phyloP scores from a whole-genome alignment of 2,888 invertebrate genomes.

The Chaitophorus viminalis region DNA sequence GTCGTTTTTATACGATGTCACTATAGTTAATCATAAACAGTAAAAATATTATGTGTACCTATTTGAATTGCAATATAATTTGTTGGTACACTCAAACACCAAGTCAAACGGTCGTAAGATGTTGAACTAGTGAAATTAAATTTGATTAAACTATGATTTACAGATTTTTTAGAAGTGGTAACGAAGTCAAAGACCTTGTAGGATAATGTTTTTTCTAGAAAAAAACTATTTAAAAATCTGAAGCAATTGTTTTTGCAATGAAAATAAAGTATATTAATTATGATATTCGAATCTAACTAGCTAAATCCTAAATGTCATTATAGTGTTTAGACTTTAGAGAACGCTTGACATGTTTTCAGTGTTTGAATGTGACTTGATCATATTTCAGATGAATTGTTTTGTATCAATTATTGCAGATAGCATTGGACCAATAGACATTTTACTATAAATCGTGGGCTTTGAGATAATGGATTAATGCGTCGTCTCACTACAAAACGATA shows the following conservation, averaged over 20 bases:
- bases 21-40: no score
- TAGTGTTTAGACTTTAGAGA: background rate
- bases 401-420: background rate
- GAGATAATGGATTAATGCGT: background rate
- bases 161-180: conserved; percentile 5
- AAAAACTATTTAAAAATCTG: background rate
- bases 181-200: conserved; percentile 10
- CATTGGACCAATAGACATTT: background rate
- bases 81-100: no score
- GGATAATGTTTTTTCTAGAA: conserved; percentile 38
- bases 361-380: background rate
- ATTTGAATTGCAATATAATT: no score
- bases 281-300: conserved; percentile 3
- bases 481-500: background rate
- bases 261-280: background rate
- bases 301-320: background rate
- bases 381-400: no score
- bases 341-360: background rate
- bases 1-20: no score
- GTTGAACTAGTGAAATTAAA: background rate
- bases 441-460: background rate
- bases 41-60: no score
- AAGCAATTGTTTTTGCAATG: background rate
- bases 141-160: conserved; percentile 22
- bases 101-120: background rate